Base-by-base conservation (phyloP, 2,113 vertebrate genomes). In the Myrmecophaga tridactyla region DNA sequence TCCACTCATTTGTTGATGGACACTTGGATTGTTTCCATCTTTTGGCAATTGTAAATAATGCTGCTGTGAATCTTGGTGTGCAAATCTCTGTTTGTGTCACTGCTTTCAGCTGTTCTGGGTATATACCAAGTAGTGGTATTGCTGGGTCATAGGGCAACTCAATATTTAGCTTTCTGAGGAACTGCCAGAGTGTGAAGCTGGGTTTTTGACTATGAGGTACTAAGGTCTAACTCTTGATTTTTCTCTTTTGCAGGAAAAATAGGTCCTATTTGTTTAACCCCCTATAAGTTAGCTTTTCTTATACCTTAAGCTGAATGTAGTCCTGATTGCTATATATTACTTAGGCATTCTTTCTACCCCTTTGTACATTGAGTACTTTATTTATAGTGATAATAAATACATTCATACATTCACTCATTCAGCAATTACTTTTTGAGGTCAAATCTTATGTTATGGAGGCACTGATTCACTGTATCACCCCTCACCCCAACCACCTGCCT, bases 351-450 rank as follows among this genome's bases (percentile, higher is more conserved):
- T 65, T 80, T 80, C 9, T 76, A 67, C 48, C 23, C 34, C 6
- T 46, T 69, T 80, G 12, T 77, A 23, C 0, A 84, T 43, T 6
- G 2, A 88, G 10, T 36, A 1, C 9, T 70, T 86, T 89, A 29
- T 14, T 77, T 89, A 13, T 73, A 70, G 20, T 86, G 13, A 89
- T 67, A 89, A 63, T 63, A 91, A 73, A 87, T 76, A 34, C 4
- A 87, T 56, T 87, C 51, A 51, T 31, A 77, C 3, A 62, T 76
- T 63, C 17, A 78, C 92, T 90, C 14, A 23, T 34, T 46, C 48
- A 90, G 27, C 51, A 63, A 21, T 34, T 23, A 72, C 31, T 9
- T 39, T 80, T 94, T 63, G 41, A 76, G 39, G 23, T 56, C 51
- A 36, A 23, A 76, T 17, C 69, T 43, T 39, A 76, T 46, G 15